Conservation (phyloP, 2,888 invertebrate species). For the Dascillus cervinus region DNA sequence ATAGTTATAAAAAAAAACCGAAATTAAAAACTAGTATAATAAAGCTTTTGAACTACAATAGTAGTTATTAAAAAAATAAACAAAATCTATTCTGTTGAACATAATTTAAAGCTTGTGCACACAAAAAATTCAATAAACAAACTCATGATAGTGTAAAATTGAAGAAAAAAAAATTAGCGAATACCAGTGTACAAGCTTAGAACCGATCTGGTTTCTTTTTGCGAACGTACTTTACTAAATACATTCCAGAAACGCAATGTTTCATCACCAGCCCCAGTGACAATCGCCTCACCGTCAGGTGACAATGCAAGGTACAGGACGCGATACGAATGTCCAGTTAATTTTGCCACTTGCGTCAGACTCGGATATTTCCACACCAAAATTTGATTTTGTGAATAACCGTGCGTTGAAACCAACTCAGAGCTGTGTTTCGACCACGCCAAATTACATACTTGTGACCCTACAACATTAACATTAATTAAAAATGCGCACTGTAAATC, state of each 20-base stretch:
- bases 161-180: no score
- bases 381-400: slow-evolving; percentile 98
- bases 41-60: no score
- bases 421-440: slow-evolving; percentile 99
- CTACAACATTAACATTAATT: slow-evolving; percentile 39
- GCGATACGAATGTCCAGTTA: slow-evolving; percentile 93
- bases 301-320: slow-evolving; percentile 94
- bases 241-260: slow-evolving; percentile 98
- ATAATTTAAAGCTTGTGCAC: no score
- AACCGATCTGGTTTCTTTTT: slow-evolving; percentile 89
- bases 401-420: slow-evolving; percentile 95
- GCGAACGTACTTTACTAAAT: slow-evolving; percentile 93
- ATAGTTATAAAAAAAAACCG: no score
- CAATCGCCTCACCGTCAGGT: slow-evolving; percentile 97
- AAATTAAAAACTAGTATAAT: no score
- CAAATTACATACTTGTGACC: slow-evolving; percentile 95
- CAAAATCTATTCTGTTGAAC: no score
- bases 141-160: no score
- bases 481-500: no score
- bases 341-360: slow-evolving; percentile 90
- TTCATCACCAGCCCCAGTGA: slow-evolving; percentile 98
- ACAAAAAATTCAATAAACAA: no score
- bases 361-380: slow-evolving; percentile 99
- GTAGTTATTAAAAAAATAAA: no score
- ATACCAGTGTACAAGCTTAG: slow-evolving; percentile 87